phyloP scores from a whole-genome alignment of 2,888 invertebrate species.

The Tipula unca region DNA sequence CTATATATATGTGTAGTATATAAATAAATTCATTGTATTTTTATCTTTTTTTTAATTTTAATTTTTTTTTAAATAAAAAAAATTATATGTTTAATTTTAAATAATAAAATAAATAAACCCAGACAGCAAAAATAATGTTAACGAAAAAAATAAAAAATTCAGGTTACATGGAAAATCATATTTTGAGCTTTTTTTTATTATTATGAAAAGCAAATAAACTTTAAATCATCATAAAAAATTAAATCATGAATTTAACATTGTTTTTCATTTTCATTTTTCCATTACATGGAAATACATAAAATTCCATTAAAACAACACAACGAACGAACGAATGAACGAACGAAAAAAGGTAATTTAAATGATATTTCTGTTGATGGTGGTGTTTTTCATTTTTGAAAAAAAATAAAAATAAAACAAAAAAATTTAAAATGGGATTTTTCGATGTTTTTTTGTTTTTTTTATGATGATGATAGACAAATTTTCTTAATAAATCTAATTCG shows the following conservation, averaged over 20 bases:
- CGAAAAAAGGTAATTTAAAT: background rate
- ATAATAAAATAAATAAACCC: background rate
- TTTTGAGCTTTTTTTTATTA: background rate
- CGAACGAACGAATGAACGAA: background rate
- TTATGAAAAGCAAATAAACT: constrained; percentile 14
- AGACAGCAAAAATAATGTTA: background rate
- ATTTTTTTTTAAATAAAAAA: background rate
- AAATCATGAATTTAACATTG: constrained; percentile 8
- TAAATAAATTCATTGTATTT: constrained; percentile 9
- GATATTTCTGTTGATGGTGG: constrained; percentile 2
- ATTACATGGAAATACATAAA: background rate
- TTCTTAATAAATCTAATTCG: constrained; percentile 14
- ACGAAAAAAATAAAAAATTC: background rate
- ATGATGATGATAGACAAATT: background rate
- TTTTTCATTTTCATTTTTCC: constrained; percentile 3
- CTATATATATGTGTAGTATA: background rate
- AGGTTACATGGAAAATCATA: background rate
- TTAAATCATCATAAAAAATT: constrained; percentile 14
- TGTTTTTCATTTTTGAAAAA: background rate
- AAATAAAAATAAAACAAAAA: background rate
- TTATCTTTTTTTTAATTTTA: background rate
- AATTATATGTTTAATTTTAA: background rate
- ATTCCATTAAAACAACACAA: constrained; percentile 1
- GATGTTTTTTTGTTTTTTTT: background rate
- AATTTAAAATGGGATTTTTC: background rate